Base-by-base conservation (phyloP, 1,140 invertebrate genomes). In the Drusus annulatus region DNA sequence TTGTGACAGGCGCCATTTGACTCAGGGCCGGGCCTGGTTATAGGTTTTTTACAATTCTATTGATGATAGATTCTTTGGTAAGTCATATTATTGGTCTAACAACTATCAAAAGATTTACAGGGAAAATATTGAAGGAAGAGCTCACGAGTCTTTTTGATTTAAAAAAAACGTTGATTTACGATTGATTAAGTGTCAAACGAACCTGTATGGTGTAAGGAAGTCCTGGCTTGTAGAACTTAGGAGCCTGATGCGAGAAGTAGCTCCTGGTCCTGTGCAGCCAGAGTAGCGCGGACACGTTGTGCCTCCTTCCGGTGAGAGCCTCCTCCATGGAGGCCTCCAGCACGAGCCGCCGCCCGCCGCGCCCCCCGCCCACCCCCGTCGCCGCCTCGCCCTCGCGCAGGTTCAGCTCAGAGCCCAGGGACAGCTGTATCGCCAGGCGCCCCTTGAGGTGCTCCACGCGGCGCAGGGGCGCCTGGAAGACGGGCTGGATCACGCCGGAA, bases 171-270 rank as follows among this genome's bases (percentile, higher is more conserved):
- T n/a, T n/a, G n/a, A n/a, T n/a, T n/a, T n/a, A n/a, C n/a, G n/a
- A n/a, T n/a, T n/a, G n/a, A n/a, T n/a, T n/a, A n/a, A n/a, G n/a
- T n/a, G n/a, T n/a, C n/a, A n/a, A 45, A 45, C 65, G 17, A 17
- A 97, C 94, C 87, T 94, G 94, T 74, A 95, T 93, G 56, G 91
- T 94, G 85, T 97, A 98, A 76, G 93, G 93, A 58, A 98, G 90
- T 7, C 94, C 95, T 2, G 96, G 96, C 86, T 98, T 97, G 87
- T 96, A 99, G 82, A 93, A 94, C 75, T 95, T 93, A 3, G 96
- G 92, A 1, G 95, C 95, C 84, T 96, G 93, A 60, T 96, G 92
- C 62, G 97, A 91, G 86, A 99, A 91, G 84, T 94, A 94, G 84
- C 98, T 96, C 31, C 94, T 93, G 83, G 96, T 93, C 79, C 94